Conservation (phyloP, 2,888 invertebrate species). For the Glaucopsyche alexis region DNA sequence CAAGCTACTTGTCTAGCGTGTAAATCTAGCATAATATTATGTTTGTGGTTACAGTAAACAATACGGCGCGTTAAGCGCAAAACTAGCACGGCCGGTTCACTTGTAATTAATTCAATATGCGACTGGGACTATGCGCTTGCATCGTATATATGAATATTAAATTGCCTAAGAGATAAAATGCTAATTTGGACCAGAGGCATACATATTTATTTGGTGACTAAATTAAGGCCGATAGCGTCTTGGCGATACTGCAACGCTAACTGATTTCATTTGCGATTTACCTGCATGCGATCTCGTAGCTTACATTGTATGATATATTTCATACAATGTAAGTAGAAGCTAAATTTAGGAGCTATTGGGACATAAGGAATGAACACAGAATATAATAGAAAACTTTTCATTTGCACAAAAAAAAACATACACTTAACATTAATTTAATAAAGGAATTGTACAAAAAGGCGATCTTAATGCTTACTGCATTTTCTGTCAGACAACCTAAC, state of each 20-base stretch:
- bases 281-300: neutral
- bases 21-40: neutral
- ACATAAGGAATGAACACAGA: too few species aligned
- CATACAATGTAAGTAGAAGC: neutral
- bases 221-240: conserved; percentile 57
- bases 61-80: conserved; percentile 32
- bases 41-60: conserved; percentile 8
- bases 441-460: too few species aligned
- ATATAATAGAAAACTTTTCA: too few species aligned
- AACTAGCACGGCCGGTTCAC: conserved; percentile 27
- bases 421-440: too few species aligned
- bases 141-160: conserved; percentile 73
- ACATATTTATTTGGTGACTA: conserved; percentile 62
- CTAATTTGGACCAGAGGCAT: conserved; percentile 63
- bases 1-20: neutral
- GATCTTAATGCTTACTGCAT: too few species aligned
- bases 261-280: conserved; percentile 47
- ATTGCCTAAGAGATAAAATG: conserved; percentile 74
- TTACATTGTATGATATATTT: neutral
- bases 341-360: neutral
- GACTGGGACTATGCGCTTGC: conserved; percentile 59
- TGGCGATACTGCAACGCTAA: conserved; percentile 38
- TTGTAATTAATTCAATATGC: conserved; percentile 68
- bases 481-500: too few species aligned
- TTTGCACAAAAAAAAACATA: too few species aligned